A percentile compares a stretch with the other conserved stretches of the same genome.
Conservation (phyloP, 2,113 vertebrate species). For the Tachycineta bicolor region DNA sequence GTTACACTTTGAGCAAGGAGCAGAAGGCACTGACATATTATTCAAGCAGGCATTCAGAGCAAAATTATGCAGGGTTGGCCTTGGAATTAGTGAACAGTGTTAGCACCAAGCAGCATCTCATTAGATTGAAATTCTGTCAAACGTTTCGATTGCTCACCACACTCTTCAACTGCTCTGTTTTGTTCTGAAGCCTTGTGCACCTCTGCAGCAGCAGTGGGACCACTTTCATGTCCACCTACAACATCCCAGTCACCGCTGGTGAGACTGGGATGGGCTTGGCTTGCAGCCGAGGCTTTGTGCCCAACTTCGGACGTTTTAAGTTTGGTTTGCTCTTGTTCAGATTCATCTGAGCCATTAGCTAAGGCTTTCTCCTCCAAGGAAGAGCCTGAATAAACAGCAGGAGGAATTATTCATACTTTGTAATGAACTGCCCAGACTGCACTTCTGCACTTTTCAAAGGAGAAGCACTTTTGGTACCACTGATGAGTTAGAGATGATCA, state of each 20-base stretch:
- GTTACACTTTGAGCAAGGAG: slow-evolving; percentile 67
- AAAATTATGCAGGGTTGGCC: slow-evolving; percentile 64
- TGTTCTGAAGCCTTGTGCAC: slow-evolving; percentile 77
- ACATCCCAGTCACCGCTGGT: slow-evolving; percentile 79
- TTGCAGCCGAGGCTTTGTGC: slow-evolving; percentile 75
- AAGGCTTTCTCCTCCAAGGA: slow-evolving; percentile 92
- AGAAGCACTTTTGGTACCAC: neutral
- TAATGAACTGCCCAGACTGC: neutral
- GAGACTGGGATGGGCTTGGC: slow-evolving; percentile 80
- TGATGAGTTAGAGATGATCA: neutral
- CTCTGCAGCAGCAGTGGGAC: slow-evolving; percentile 75
- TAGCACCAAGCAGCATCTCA: slow-evolving; percentile 73
- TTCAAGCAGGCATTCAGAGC: slow-evolving; percentile 74
- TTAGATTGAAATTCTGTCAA: slow-evolving; percentile 54
- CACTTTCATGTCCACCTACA: slow-evolving; percentile 78
- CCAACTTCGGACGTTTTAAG: slow-evolving; percentile 80
- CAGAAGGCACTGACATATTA: slow-evolving; percentile 47
- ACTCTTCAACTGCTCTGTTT: slow-evolving; percentile 78
- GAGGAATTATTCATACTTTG: slow-evolving; percentile 70
- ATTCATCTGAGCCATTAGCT: slow-evolving; percentile 83
- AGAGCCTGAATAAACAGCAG: slow-evolving; percentile 86
- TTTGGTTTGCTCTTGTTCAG: slow-evolving; percentile 83
- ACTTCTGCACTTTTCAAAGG: neutral
- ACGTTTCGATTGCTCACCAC: slow-evolving; percentile 85
- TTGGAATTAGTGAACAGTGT: slow-evolving; percentile 73